Evolutionary conservation across 30 jellyfish, hydroid and myxozoan species (phyloP).

Genomic region (Aurelia coerulea): DNA sequence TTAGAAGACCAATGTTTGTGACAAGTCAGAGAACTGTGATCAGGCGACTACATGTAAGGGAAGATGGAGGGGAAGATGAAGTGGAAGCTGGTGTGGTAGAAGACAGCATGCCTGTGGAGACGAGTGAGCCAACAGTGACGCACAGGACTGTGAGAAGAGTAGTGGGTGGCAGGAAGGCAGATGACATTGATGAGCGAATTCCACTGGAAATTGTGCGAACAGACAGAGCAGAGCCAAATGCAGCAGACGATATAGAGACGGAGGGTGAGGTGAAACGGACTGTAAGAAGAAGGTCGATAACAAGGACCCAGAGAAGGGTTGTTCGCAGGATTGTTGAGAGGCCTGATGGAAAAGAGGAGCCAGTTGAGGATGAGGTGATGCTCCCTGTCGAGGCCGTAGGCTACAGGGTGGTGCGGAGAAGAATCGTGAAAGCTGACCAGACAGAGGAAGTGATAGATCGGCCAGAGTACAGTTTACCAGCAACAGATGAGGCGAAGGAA

Average conservation of each 20-base stretch:
- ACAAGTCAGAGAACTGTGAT: conserved; percentile 78
- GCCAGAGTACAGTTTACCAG: conserved; percentile 77
- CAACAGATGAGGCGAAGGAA: conserved; percentile 47
- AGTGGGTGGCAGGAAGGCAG: conserved; percentile 34
- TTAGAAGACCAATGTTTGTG: conserved; percentile 72
- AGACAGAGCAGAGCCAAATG: conserved; percentile 74
- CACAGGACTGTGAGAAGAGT: conserved; percentile 73
- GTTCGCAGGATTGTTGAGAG: conserved; percentile 70
- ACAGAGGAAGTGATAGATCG: conserved; percentile 30
- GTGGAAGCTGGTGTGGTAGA: conserved; percentile 57
- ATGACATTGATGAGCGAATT: conserved; percentile 39
- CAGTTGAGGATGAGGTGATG: conserved; percentile 53
- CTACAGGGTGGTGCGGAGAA: conserved; percentile 43
- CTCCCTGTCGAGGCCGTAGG: conserved; percentile 53
- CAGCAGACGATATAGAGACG: conserved; percentile 51
- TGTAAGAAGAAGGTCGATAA: conserved; percentile 73
- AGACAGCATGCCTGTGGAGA: conserved; percentile 33
- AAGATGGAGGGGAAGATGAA: conserved; percentile 53
- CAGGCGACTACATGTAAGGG: conserved; percentile 21
- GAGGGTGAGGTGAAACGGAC: conserved; percentile 74
- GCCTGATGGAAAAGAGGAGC: conserved; percentile 26
- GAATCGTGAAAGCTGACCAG: conserved; percentile 58
- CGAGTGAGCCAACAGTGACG: conserved; percentile 51
- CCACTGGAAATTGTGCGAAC: conserved; percentile 74
- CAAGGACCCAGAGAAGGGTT: conserved; percentile 72